These are phyloP conservation scores for Pachyrhynchus sulphureomaculatus DNA, from an alignment of 1,140 invertebrate species.

Conservation along the genomic window DNA sequence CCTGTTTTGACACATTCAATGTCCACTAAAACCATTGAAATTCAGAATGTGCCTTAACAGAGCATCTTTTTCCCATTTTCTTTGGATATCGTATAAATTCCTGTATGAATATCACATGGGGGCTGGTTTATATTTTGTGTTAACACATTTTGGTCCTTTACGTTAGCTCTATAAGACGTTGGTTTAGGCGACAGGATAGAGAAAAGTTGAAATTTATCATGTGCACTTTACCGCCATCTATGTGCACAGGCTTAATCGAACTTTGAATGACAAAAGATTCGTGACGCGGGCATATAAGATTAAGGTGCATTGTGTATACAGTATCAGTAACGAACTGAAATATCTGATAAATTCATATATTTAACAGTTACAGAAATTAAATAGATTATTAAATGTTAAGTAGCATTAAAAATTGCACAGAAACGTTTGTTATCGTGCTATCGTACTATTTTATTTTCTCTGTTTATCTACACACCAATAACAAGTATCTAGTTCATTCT, in stretches of 20 bases:
- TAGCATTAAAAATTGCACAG: no score
- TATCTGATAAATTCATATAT: no score
- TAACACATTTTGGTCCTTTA: constrained; percentile 18
- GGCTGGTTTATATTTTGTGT: constrained; percentile 25
- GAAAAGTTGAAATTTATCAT: constrained; percentile 5
- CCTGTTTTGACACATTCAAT: constrained; percentile 7
- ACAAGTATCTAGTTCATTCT: no score
- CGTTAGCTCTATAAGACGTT: not conserved
- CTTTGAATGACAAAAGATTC: not conserved
- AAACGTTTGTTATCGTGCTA: no score
- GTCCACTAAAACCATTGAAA: constrained; percentile 14
- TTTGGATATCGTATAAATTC: constrained; percentile 12
- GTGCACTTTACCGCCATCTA: not conserved
- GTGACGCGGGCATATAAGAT: constrained; percentile 7
- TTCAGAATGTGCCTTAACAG: constrained; percentile 6
- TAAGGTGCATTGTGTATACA: not conserved
- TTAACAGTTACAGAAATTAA: no score
- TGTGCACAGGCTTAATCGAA: constrained; percentile 4
- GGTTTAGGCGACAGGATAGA: constrained; percentile 12
- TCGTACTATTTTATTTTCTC: no score
- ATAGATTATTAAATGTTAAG: no score
- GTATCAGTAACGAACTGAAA: no score
- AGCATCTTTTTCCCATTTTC: constrained; percentile 24
- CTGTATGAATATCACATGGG: constrained; percentile 23
- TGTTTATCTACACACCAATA: no score